These are phyloP conservation scores for Grammomys dolichurus DNA, from an alignment of 2,113 vertebrate genomes.

Conservation along the genomic window DNA sequence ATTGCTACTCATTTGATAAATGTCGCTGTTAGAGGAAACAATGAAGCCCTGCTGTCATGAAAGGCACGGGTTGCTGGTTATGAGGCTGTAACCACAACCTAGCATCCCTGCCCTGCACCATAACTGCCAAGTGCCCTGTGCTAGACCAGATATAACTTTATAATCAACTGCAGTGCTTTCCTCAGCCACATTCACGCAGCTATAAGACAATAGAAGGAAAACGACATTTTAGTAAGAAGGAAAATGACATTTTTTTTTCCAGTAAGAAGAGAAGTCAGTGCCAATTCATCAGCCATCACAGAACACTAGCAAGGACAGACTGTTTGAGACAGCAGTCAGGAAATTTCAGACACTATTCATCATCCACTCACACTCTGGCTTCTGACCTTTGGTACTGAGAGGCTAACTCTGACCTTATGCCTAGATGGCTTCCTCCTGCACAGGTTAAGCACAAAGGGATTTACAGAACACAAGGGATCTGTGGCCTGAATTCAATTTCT, in stretches of 20 bases:
- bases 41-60: not conserved
- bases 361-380: not conserved
- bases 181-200: not conserved
- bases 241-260: not conserved
- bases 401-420: not conserved
- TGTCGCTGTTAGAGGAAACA: constrained; percentile 5
- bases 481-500: not conserved
- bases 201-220: constrained; percentile 32
- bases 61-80: constrained; percentile 28
- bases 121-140: not conserved
- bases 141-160: not conserved
- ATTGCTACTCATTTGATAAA: constrained; percentile 21
- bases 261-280: not conserved
- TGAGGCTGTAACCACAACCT: constrained; percentile 13
- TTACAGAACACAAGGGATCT: not conserved
- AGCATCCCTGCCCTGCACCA: not conserved
- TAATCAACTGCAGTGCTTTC: constrained; percentile 21
- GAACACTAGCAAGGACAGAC: constrained; percentile 26
- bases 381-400: not conserved
- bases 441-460: not conserved
- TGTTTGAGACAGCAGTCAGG: not conserved
- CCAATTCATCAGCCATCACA: not conserved
- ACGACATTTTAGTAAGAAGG: not conserved
- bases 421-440: not conserved
- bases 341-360: constrained; percentile 3